Evolutionary conservation across 2,888 invertebrate species (phyloP).

Genomic region (Nomada ferruginata): DNA sequence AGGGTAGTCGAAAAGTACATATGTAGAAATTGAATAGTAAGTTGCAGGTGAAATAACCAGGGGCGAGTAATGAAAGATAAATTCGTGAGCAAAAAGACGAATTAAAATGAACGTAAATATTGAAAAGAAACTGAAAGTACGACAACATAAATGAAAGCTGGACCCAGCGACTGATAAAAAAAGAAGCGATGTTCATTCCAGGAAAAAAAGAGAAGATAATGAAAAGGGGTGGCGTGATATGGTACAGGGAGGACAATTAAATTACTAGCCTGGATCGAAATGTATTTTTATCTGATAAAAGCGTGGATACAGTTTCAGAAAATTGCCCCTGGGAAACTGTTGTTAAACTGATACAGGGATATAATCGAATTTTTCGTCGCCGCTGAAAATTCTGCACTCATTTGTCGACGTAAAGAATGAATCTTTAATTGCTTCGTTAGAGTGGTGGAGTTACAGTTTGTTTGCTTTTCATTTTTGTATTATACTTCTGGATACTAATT

Average conservation of each 20-base stretch:
- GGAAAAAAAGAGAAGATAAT: neutral
- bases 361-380: neutral
- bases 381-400: neutral
- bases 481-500: too few species aligned
- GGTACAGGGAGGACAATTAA: neutral
- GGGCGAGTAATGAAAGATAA: too few species aligned
- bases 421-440: too few species aligned
- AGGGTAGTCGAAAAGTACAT: too few species aligned
- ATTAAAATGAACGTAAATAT: too few species aligned
- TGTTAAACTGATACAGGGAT: neutral
- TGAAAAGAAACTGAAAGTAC: neutral
- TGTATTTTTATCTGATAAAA: neutral
- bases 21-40: too few species aligned
- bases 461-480: too few species aligned
- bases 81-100: too few species aligned
- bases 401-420: neutral
- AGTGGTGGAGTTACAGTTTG: too few species aligned
- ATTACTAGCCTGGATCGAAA: neutral
- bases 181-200: neutral
- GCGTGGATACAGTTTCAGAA: neutral
- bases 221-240: neutral
- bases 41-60: too few species aligned
- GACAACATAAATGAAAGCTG: neutral
- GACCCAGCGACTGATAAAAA: neutral
- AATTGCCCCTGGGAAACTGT: neutral